Evolutionary conservation across 2,888 invertebrate genomes (phyloP), one percentile per base, ranked within the genome.

Genomic region (Argyresthia albistria): DNA sequence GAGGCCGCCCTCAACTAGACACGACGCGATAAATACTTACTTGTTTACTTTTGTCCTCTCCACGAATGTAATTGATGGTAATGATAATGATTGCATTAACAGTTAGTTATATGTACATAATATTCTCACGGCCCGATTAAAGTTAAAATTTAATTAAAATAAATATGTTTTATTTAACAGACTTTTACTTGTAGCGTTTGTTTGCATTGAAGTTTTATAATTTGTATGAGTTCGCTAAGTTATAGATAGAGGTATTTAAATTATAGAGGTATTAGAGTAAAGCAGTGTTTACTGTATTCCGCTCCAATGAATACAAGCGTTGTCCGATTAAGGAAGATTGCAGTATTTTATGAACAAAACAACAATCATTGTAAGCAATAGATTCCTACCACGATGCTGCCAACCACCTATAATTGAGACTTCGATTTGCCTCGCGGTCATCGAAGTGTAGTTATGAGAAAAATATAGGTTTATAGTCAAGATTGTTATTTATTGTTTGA

Each of bases 11-110:
- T 8, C 62, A 59, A 60, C 73, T 70, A 69, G 68, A 62, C 64
- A 61, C 63, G 63, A 62, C 59, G 55, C 62, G 62, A 63, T 71
- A 69, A 74, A 73, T 69, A 70, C 6, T 25, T 25, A 25, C 25
- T 6, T 25, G 42, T 42, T 42, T 42, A 42, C 42, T 11, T 10
- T 42, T 42, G 42, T 42, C 42, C 8, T 42, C 11, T 12, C 3
- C 39, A n/a, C n/a, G 39, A 39, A 39, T 11, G n/a, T 39, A 39
- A 25, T 25, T 25, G 7, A 39, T 8, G n/a, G 10, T 39, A 3
- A 39, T 39, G 39, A 4, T 39, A 39, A 25, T 25, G 25, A 25
- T 25, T 25, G 42, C 8, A 25, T 25, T 25, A 25, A 25, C 2
- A 25, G 25, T 25, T 6, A 25, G 25, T 2, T 25, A 25, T 25